Percentiles rank a stretch among this genome's conserved stretches.
These are phyloP conservation scores for Tridacna gigas DNA, from an alignment of 2,888 invertebrate genomes.

Conservation along the genomic window DNA sequence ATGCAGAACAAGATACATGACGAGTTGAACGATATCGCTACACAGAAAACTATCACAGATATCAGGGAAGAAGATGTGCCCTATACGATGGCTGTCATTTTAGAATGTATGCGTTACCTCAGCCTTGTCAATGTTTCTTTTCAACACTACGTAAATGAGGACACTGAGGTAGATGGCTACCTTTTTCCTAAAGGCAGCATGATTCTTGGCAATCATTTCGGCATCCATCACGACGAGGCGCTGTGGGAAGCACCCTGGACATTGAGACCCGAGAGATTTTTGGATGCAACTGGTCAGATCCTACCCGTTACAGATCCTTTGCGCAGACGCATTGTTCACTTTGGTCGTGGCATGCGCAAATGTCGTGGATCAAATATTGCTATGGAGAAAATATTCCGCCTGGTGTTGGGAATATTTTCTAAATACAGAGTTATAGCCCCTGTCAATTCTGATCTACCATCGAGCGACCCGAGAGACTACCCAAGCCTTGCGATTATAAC, in stretches of 20 bases:
- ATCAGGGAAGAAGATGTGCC: neutral
- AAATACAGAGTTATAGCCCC: neutral
- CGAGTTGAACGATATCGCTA: neutral
- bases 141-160: neutral
- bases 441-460: neutral
- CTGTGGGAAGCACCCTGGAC: conserved; percentile 1
- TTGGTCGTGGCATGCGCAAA: conserved; percentile 9
- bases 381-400: neutral
- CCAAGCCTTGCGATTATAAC: neutral
- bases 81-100: neutral
- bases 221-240: conserved; percentile 14
- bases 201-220: conserved; percentile 4
- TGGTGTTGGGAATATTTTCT: neutral
- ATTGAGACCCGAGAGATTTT: neutral
- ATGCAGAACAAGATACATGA: conserved; percentile 18
- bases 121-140: conserved; percentile 15
- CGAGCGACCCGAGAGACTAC: conserved; percentile 4
- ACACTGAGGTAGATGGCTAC: conserved; percentile 10
- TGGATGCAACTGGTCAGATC: neutral
- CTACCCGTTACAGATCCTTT: neutral
- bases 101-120: neutral
- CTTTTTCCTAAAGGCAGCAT: conserved; percentile 6
- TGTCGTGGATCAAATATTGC: conserved; percentile 2
- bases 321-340: conserved; percentile 4
- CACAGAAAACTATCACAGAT: neutral